Percentiles rank a stretch among this genome's conserved stretches.
phyloP scores from a whole-genome alignment of 2,888 invertebrate genomes.

The Eubasilissa splendida region DNA sequence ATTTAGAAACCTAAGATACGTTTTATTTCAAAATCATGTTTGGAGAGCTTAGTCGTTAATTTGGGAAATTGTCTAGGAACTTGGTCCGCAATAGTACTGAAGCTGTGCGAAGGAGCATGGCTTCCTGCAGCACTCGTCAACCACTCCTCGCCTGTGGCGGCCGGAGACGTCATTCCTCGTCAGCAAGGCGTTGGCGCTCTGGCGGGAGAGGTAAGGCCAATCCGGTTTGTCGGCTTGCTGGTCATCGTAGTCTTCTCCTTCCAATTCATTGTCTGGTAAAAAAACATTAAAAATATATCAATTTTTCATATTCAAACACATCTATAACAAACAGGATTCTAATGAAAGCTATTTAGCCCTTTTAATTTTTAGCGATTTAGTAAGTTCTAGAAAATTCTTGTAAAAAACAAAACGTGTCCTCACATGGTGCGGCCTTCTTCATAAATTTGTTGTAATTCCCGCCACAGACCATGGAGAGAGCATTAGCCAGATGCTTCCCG shows the following conservation, averaged over 20 bases:
- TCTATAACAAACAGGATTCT: too few species aligned
- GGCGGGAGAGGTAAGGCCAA: slow-evolving; percentile 43
- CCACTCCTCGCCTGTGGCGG: slow-evolving; percentile 62
- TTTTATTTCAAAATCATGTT: slow-evolving; percentile 50
- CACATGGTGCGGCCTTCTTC: not conserved
- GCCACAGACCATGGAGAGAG: slow-evolving; percentile 43
- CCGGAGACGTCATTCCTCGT: slow-evolving; percentile 31
- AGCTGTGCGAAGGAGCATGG: slow-evolving; percentile 64
- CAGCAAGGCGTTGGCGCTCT: slow-evolving; percentile 34
- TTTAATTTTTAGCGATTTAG: too few species aligned
- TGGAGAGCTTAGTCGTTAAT: not conserved
- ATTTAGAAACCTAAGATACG: too few species aligned
- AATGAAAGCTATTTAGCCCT: too few species aligned
- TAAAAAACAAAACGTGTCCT: not conserved
- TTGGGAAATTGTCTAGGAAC: too few species aligned
- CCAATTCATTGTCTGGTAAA: not conserved
- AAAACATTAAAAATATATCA: not conserved
- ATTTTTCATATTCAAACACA: too few species aligned
- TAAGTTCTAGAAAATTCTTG: too few species aligned
- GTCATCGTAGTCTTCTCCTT: slow-evolving; percentile 43
- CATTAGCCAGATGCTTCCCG: slow-evolving; percentile 43
- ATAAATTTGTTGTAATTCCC: slow-evolving; percentile 19
- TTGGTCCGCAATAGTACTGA: slow-evolving; percentile 62
- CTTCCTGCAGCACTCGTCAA: slow-evolving; percentile 68
- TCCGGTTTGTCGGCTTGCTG: slow-evolving; percentile 26